Evolutionary conservation across 2,888 invertebrate species (phyloP).

Genomic region (Venustoraphidia nigricollis): DNA sequence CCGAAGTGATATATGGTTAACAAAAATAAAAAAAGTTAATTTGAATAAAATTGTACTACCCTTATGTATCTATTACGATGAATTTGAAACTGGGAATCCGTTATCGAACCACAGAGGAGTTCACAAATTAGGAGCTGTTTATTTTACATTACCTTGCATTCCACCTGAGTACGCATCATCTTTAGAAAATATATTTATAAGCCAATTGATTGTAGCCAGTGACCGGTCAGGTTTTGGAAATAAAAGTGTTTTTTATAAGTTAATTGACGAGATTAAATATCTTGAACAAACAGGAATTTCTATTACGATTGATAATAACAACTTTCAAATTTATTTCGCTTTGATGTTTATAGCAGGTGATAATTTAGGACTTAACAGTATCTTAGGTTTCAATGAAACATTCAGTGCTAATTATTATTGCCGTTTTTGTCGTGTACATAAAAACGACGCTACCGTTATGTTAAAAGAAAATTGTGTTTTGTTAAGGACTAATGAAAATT

Average conservation of each 20-base stretch:
- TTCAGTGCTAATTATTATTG: slow-evolving; percentile 16
- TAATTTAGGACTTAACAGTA: slow-evolving; percentile 16
- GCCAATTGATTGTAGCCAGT: slow-evolving; percentile 12
- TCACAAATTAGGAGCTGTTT: slow-evolving; percentile 16
- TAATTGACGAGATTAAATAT: slow-evolving; percentile 14
- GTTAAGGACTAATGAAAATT: not conserved
- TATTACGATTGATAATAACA: slow-evolving; percentile 8
- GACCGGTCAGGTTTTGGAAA: slow-evolving; percentile 16
- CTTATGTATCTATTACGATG: slow-evolving; percentile 14
- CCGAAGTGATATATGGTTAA: no score
- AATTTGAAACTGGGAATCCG: slow-evolving; percentile 17
- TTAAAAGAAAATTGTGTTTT: not conserved
- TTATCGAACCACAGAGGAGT: slow-evolving; percentile 15
- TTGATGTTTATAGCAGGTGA: slow-evolving; percentile 15
- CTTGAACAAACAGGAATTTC: slow-evolving; percentile 13
- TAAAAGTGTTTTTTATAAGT: slow-evolving; percentile 12
- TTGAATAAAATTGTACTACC: slow-evolving; percentile 9
- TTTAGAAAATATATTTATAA: slow-evolving; percentile 16
- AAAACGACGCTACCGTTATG: slow-evolving; percentile 2
- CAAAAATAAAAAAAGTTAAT: not conserved
- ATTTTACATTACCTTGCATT: slow-evolving; percentile 13
- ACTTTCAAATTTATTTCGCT: slow-evolving; percentile 10
- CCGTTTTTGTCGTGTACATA: slow-evolving; percentile 15
- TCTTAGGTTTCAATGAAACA: slow-evolving; percentile 15
- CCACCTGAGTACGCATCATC: slow-evolving; percentile 12